A percentile compares a stretch with the other conserved stretches of the same genome.
Conservation (phyloP, 2,888 invertebrate species). For the Melieria crassipennis region DNA sequence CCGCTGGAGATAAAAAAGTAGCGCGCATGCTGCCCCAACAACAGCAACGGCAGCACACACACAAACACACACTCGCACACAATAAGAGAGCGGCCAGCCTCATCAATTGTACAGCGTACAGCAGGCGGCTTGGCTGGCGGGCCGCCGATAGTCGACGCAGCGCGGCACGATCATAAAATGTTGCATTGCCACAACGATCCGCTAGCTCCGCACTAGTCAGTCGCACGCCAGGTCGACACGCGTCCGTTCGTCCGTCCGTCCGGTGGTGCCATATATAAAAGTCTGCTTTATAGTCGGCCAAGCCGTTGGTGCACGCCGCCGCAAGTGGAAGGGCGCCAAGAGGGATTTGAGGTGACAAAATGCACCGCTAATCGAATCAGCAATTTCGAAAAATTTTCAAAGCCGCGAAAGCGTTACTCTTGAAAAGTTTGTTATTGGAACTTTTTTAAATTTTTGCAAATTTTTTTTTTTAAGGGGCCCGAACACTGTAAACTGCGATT, state of each 20-base stretch:
- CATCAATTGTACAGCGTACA: constrained; percentile 45
- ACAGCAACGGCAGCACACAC: background rate
- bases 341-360: no score
- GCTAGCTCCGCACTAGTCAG: background rate
- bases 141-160: background rate
- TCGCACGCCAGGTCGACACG: background rate
- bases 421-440: no score
- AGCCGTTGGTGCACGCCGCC: constrained; percentile 6
- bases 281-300: constrained; percentile 32
- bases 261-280: constrained; percentile 31
- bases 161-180: constrained; percentile 38
- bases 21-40: constrained; percentile 2
- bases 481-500: no score
- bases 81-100: constrained; percentile 22
- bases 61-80: background rate
- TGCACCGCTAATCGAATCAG: no score
- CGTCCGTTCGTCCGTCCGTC: background rate
- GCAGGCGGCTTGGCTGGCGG: constrained; percentile 7
- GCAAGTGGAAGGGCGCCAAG: background rate
- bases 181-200: constrained; percentile 29
- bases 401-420: no score
- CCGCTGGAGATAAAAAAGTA: constrained; percentile 14
- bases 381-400: no score
- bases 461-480: no score
- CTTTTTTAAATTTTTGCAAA: no score